phyloP scores from a whole-genome alignment of 2,113 vertebrate species.

The Syngnathus typhle region DNA sequence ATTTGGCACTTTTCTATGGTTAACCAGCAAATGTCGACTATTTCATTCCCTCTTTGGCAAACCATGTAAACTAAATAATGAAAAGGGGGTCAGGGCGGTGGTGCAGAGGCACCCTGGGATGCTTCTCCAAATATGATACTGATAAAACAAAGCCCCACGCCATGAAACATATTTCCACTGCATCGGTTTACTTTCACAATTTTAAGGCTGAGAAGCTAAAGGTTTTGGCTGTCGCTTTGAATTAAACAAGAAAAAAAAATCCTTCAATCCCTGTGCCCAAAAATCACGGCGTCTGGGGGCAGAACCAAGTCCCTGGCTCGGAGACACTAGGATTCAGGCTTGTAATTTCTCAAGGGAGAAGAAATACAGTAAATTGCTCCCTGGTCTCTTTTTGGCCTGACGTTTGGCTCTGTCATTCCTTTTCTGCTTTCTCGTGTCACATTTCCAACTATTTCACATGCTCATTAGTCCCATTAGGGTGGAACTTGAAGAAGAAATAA shows the following conservation, averaged over 20 bases:
- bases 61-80: background rate
- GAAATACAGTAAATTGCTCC: background rate
- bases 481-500: background rate
- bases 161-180: conserved; percentile 1
- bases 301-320: background rate
- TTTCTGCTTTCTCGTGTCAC: background rate
- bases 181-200: background rate
- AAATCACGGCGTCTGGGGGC: background rate
- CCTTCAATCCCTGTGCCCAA: background rate
- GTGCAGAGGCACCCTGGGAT: background rate
- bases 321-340: background rate
- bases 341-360: background rate
- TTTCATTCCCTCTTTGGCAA: background rate
- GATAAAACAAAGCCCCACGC: conserved; percentile 3
- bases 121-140: background rate
- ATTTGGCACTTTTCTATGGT: background rate
- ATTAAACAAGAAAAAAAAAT: background rate
- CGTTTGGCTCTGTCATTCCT: background rate
- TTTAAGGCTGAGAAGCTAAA: background rate
- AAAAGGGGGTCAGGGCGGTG: background rate
- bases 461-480: background rate
- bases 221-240: background rate
- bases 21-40: background rate
- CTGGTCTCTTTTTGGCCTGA: background rate
- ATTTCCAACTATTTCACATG: background rate